Conservation (phyloP, 2,888 invertebrate species). For the Cetonia aurata region DNA sequence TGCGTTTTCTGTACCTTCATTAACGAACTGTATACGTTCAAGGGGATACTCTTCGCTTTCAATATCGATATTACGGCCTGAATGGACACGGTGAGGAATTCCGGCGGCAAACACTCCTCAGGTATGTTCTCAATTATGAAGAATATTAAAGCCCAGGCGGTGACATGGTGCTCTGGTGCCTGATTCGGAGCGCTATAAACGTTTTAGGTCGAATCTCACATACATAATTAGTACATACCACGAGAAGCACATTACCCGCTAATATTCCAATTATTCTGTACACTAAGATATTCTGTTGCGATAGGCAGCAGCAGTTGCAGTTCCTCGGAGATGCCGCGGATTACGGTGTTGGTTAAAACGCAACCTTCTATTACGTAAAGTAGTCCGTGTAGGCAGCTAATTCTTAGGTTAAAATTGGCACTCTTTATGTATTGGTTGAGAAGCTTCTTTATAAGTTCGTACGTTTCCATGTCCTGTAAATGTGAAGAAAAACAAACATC, state of each 20-base stretch:
- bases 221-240: background rate
- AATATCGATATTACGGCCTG: slow-evolving; percentile 71
- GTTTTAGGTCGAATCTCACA: slow-evolving; percentile 15
- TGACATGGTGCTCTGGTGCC: slow-evolving; percentile 74
- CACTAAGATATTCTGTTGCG: slow-evolving; percentile 69
- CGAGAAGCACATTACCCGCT: slow-evolving; percentile 57
- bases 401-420: slow-evolving; percentile 73
- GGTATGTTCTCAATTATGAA: slow-evolving; percentile 81
- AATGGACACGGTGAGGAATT: slow-evolving; percentile 71
- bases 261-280: slow-evolving; percentile 64
- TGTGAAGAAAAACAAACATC: background rate
- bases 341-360: slow-evolving; percentile 66
- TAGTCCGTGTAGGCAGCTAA: slow-evolving; percentile 75
- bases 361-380: slow-evolving; percentile 76
- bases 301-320: slow-evolving; percentile 68
- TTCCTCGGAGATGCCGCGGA: slow-evolving; percentile 67
- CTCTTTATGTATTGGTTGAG: slow-evolving; percentile 73
- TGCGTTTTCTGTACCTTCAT: slow-evolving; percentile 58
- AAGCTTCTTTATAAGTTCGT: slow-evolving; percentile 73
- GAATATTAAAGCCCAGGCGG: slow-evolving; percentile 82
- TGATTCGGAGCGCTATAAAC: slow-evolving; percentile 59
- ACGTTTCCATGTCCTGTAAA: slow-evolving; percentile 70
- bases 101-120: slow-evolving; percentile 73
- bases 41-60: slow-evolving; percentile 65
- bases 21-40: slow-evolving; percentile 65